Percentiles rank a stretch among this genome's conserved stretches.
phyloP scores from a whole-genome alignment of 2,113 vertebrate species.

The Eptatretus burgeri region DNA sequence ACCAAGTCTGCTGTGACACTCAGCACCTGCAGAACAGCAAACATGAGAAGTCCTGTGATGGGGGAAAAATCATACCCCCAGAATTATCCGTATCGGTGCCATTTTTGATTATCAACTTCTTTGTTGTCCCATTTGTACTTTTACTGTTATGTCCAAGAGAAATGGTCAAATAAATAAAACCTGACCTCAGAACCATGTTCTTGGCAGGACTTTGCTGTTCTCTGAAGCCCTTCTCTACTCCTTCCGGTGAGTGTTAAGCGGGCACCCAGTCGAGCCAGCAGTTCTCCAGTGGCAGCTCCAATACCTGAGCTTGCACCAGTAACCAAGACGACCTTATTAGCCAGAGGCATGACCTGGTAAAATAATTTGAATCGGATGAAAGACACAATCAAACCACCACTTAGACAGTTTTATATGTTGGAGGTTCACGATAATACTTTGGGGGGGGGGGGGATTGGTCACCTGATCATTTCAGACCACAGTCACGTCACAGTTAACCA shows the following conservation, averaged over 20 bases:
- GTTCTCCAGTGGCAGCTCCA: conserved; percentile 21
- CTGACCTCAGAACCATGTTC: conserved; percentile 16
- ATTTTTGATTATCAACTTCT: no score
- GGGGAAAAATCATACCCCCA: no score
- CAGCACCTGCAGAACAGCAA: conserved; percentile 16
- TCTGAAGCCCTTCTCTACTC: conserved; percentile 21
- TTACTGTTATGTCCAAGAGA: not conserved
- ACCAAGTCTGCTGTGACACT: conserved; percentile 29
- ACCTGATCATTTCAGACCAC: no score
- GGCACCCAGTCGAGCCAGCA: conserved; percentile 28
- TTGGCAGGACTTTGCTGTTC: conserved; percentile 17
- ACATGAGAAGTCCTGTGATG: not conserved
- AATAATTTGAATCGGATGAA: no score
- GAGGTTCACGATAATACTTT: no score
- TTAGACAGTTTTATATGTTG: no score
- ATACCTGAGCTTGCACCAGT: conserved; percentile 37
- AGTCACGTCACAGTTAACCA: no score
- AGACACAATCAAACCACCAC: no score
- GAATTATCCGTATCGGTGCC: no score
- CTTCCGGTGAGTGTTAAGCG: conserved; percentile 26
- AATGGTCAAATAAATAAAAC: not conserved
- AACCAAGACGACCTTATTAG: conserved; percentile 24
- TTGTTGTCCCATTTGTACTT: no score
- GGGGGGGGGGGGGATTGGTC: no score
- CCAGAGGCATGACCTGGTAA: conserved; percentile 20